Evolutionary conservation across 2,888 invertebrate genomes (phyloP).

Genomic region (Agriopis aurantiaria): DNA sequence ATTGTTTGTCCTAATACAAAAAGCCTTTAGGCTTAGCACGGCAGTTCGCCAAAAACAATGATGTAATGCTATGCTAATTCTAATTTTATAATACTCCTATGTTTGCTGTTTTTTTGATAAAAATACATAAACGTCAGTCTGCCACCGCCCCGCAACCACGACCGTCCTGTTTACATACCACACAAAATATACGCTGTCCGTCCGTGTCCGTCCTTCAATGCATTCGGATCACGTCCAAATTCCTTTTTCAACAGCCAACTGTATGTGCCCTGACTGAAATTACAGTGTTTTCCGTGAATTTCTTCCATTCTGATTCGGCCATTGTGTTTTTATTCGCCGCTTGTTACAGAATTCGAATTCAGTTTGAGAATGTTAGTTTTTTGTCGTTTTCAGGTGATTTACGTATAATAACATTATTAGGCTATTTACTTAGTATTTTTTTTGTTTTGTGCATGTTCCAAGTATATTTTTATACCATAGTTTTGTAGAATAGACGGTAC

Average conservation of each 20-base stretch:
- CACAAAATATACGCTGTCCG: constrained; percentile 46
- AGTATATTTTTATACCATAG: too few relatives aligned
- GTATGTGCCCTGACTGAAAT: constrained; percentile 81
- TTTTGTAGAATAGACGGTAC: too few relatives aligned
- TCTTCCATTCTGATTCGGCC: constrained; percentile 77
- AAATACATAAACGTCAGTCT: neutral
- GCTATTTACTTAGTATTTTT: too few relatives aligned
- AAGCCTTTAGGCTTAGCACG: too few relatives aligned
- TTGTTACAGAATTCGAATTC: constrained; percentile 40
- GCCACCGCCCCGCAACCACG: neutral
- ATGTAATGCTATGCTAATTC: too few relatives aligned
- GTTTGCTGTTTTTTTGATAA: neutral
- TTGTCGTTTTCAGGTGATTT: constrained; percentile 45
- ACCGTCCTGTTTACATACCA: constrained; percentile 15
- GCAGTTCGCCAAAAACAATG: too few relatives aligned
- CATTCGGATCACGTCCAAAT: constrained; percentile 73
- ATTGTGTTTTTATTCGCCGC: constrained; percentile 59
- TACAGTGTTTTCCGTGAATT: constrained; percentile 73
- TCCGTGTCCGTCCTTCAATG: constrained; percentile 58
- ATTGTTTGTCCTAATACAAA: too few relatives aligned
- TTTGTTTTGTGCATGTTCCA: too few relatives aligned
- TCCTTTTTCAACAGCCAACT: constrained; percentile 70
- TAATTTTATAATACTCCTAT: too few relatives aligned
- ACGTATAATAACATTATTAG: constrained; percentile 48
- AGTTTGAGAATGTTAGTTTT: constrained; percentile 24